Evolutionary conservation across 2,888 invertebrate species (phyloP).

Genomic region (Lochmaea capreae): DNA sequence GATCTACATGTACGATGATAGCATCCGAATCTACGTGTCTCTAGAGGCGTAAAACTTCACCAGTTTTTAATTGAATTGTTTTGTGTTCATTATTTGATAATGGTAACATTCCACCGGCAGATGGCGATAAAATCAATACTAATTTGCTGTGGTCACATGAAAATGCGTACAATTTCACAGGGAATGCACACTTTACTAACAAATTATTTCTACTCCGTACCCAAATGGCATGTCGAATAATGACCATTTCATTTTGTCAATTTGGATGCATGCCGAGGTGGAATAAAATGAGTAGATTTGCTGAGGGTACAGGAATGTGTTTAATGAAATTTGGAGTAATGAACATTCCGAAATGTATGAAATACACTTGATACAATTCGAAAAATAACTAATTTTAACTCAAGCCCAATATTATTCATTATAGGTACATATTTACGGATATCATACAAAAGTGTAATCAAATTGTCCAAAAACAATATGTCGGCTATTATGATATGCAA

Average conservation of each 20-base stretch:
- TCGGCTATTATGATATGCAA: too few species aligned
- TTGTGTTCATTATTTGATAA: constrained; percentile 22
- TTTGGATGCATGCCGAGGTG: constrained; percentile 13
- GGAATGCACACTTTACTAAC: constrained; percentile 36
- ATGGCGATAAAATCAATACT: constrained; percentile 37
- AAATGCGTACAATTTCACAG: constrained; percentile 42
- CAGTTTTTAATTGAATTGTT: constrained; percentile 34
- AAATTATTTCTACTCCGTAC: constrained; percentile 33
- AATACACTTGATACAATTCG: too few species aligned
- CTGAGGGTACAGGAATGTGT: background rate
- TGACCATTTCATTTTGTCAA: constrained; percentile 37
- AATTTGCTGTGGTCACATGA: constrained; percentile 40
- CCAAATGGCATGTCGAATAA: constrained; percentile 28
- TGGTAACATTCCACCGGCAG: constrained; percentile 30
- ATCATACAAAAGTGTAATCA: too few species aligned
- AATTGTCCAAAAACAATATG: too few species aligned
- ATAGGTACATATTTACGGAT: too few species aligned
- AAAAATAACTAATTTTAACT: too few species aligned
- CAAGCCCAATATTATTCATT: too few species aligned
- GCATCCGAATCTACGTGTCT: background rate
- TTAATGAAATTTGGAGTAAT: background rate
- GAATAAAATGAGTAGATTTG: background rate
- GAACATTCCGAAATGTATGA: background rate
- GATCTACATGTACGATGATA: background rate
- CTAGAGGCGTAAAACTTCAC: constrained; percentile 11